Evolutionary conservation across 2,888 invertebrate species (phyloP), one percentile per base, ranked within the genome.

Genomic region (Sarcophaga rosellei): DNA sequence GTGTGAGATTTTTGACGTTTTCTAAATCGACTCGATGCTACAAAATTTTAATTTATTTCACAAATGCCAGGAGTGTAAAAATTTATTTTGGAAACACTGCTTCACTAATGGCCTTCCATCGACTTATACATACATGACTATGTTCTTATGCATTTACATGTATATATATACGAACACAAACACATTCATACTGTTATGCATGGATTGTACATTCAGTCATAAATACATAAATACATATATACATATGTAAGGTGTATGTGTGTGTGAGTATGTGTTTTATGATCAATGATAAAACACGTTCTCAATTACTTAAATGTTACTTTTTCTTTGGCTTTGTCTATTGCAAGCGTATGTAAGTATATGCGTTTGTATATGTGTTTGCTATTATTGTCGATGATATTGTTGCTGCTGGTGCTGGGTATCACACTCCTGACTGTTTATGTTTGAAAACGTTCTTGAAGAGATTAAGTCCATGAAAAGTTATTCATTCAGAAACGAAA

Each of bases 261-360:
- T 62, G 1, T 21, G 57, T 72, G 2, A 21, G 35, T 78, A 63
- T 65, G 57, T 73, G 47, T 21, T 83, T 86, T 73, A 77, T 80
- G 86, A 86, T 86, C 86, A 20, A 21, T 73, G 86, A 86, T 86
- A 86, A 86, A 63, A 83, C 86, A 86, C 86, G 86, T 86, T 86
- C 83, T 86, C 79, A 80, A 83, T 86, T 84, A 79, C 63, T 44
- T 12, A 53, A 53, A 15, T 53, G 15, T 53, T 53, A 53, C 53
- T 53, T 53, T 53, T 15, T 53, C 1, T 53, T 53, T 15, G 4
- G 12, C 53, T 53, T 53, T 17, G 17, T 35, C 35, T 35, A 35
- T 35, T 35, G 35, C 8, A 8, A 35, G 35, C 2, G 35, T 10
- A 44, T 44, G 20, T 35, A 44, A 3, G 6, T n/a, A 47, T 45